Conservation (phyloP, 1,140 invertebrate genomes). For the Formica selysi region DNA sequence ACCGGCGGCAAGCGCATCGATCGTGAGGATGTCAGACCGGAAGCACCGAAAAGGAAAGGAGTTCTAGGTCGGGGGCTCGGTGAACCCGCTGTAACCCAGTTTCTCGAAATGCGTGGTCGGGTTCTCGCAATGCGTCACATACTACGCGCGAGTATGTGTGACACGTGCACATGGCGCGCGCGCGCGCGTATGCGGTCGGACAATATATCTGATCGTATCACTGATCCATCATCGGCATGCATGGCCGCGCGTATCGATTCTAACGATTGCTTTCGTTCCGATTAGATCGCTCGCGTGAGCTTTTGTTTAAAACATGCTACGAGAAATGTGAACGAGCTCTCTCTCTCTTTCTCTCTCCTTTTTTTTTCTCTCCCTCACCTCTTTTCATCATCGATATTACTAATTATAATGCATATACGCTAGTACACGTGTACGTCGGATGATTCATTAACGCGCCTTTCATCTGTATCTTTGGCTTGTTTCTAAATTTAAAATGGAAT, state of each 20-base stretch:
- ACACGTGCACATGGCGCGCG: background rate
- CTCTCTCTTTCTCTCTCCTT: background rate
- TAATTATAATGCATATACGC: conserved; percentile 34
- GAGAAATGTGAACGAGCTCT: conserved; percentile 18
- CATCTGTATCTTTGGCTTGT: conserved; percentile 21
- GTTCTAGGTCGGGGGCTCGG: conserved; percentile 58
- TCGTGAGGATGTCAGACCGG: conserved; percentile 48
- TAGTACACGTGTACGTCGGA: conserved; percentile 14
- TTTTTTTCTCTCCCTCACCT: background rate
- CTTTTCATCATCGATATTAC: conserved; percentile 2
- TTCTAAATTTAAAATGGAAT: conserved; percentile 55
- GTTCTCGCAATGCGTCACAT: conserved; percentile 37
- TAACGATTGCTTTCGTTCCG: conserved; percentile 42
- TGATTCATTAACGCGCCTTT: conserved; percentile 53
- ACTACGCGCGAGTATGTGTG: conserved; percentile 6
- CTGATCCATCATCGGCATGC: conserved; percentile 41
- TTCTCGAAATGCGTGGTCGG: conserved; percentile 56
- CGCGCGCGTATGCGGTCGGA: background rate
- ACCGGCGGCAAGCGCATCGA: conserved; percentile 28
- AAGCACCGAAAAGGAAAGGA: conserved; percentile 55
- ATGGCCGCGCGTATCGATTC: conserved; percentile 30
- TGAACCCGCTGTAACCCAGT: conserved; percentile 53
- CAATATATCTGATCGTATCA: background rate
- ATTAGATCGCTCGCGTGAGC: conserved; percentile 42
- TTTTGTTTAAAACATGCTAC: conserved; percentile 38